Base-by-base conservation (phyloP, 1,140 invertebrate species). In the Paraescarpia echinospica region DNA sequence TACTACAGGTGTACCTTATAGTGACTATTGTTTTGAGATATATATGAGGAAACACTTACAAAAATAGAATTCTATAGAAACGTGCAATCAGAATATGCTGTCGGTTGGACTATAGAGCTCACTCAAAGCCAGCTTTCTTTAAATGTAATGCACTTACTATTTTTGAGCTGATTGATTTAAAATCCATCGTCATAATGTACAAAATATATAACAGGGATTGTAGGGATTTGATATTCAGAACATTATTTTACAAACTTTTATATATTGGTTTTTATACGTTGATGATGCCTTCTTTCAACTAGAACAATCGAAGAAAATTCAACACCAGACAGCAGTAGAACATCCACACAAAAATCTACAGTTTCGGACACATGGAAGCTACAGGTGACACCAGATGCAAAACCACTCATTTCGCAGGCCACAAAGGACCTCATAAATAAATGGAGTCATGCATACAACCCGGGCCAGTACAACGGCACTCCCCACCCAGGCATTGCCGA, bases 321-420 rank as follows among this genome's bases (percentile, higher is more conserved):
- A 18, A 77, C 59, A 77, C 59, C 59, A 77, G 59, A 77, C 59
- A 77, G 59, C 59, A 77, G 59, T 31, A 2, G 59, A 77, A 14
- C 59, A 14, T 12, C 22, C 8, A 18, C 12, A 77, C 59, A 77
- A 4, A 77, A 77, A 77, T 77, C 59, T 77, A 77, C 4, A 31
- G 59, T 77, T 77, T 77, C 59, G 59, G 59, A 77, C 27, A 77
- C 59, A 27, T 77, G 59, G 59, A 77, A 77, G 22, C 59, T 77
- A 77, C 59, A 77, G 59, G 59, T 77, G 59, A 77, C 59, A 77
- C 59, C 59, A 77, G 59, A 77, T 77, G 59, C 59, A 77, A 77
- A 77, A 77, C 59, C 59, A 31, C 59, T 77, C 59, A 77, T 77
- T 31, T 77, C 59, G 22, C 59, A 77, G 59, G 59, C 59, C 8